These are phyloP conservation scores for Acanthoscelides obtectus DNA, from an alignment of 2,888 invertebrate genomes.

Conservation along the genomic window DNA sequence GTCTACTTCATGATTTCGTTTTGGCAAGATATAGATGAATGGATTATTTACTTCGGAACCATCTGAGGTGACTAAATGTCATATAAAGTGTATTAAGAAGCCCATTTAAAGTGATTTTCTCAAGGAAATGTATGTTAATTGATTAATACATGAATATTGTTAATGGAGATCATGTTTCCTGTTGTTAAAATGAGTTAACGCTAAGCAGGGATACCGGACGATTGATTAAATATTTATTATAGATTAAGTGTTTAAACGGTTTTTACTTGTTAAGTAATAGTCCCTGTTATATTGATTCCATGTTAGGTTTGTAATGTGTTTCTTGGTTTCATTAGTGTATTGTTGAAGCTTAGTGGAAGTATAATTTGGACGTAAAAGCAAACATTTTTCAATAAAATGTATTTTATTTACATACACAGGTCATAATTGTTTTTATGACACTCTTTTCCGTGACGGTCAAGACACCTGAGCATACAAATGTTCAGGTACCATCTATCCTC, in stretches of 20 bases:
- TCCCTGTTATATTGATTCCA: neutral
- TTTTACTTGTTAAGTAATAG: neutral
- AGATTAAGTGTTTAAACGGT: neutral
- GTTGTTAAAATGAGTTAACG: neutral
- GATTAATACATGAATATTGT: constrained; percentile 32
- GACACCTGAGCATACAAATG: no score
- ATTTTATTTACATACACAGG: no score
- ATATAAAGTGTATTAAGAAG: constrained; percentile 14
- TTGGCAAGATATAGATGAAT: neutral
- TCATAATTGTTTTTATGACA: no score
- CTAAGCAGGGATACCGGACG: neutral
- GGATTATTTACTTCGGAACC: neutral
- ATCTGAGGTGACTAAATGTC: neutral
- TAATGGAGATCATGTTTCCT: constrained; percentile 13
- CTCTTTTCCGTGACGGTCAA: no score
- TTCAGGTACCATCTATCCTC: no score
- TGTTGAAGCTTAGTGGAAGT: neutral
- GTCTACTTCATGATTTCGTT: neutral
- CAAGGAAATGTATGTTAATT: constrained; percentile 31
- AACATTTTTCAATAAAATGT: no score
- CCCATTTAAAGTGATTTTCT: constrained; percentile 28
- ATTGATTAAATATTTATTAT: neutral
- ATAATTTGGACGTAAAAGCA: no score
- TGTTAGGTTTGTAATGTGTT: neutral
- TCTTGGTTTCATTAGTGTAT: neutral